Evolutionary conservation across 1,140 invertebrate species (phyloP), one percentile per base, ranked within the genome.

Genomic region (Bradysia coprophila): DNA sequence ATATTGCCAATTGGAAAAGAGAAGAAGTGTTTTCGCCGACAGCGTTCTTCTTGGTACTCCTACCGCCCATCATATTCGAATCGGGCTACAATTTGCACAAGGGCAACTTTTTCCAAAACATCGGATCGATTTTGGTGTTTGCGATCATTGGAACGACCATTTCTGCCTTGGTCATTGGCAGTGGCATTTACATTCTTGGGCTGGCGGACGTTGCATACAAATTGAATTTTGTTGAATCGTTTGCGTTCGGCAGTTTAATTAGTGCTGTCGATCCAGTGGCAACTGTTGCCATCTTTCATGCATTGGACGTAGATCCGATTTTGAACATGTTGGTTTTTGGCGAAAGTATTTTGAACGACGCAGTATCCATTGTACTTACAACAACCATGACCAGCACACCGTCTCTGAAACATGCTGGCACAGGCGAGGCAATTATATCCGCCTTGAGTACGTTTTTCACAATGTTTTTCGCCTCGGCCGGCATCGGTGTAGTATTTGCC

Each of bases 1-100:
- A 92, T 57, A 80, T 90, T 51, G 83, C 83, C 31, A 90, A 93
- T 60, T 93, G 88, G 88, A 76, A 81, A 55, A 92, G 91, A 64
- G 91, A 96, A 63, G 93, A 97, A 66, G 86, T 91, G 1, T 94
- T 98, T 53, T 91, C 89, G 11, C 93, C 93, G 0, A 98, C 91
- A 38, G 86, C 91, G 9, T 98, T 98, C 59, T 98, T 98, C 53
- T 68, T 98, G 36, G 84, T 98, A 1, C 68, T 98, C 1, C 59
- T 98, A n/a, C 94, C 94, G 5, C 94, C 94, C 1, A 98, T 98
- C 36, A 97, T 98, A 49, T 97, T 97, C 71, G 94, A 98, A 65
- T 95, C 91, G 4, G 94, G 94, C 4, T 98, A 97, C 57, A 97
- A 97, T 74, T 71, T 98, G 38, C 93, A 97, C 54, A 97, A 97